These are phyloP conservation scores for Heliconius melpomene DNA, from an alignment of 1,140 invertebrate genomes.

Conservation along the genomic window DNA sequence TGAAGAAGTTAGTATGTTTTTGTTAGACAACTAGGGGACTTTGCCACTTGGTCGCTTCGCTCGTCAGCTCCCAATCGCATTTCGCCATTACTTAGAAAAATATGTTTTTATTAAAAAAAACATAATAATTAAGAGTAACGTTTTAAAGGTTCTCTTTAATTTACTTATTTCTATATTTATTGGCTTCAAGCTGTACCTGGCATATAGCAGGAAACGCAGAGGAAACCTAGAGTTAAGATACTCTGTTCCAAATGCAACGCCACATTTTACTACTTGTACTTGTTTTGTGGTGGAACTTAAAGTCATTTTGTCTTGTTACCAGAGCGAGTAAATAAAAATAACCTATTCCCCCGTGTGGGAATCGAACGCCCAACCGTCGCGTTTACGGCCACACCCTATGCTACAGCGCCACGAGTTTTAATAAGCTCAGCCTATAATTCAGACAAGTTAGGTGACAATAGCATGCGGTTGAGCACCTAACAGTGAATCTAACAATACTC, in stretches of 20 bases:
- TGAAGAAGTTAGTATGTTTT: too few relatives aligned
- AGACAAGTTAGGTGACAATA: background rate
- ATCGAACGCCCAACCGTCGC: background rate
- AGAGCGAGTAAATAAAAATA: background rate
- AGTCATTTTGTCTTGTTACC: too few relatives aligned
- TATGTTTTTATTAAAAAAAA: too few relatives aligned
- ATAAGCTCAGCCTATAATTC: background rate
- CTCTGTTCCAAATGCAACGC: too few relatives aligned
- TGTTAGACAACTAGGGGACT: too few relatives aligned
- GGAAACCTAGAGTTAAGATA: background rate
- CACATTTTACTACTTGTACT: too few relatives aligned
- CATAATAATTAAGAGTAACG: too few relatives aligned
- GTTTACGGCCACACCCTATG: background rate
- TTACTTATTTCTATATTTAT: background rate
- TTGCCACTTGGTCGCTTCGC: too few relatives aligned
- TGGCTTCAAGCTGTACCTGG: background rate
- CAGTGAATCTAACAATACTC: slow-evolving; percentile 11
- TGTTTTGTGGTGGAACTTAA: too few relatives aligned
- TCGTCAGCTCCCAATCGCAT: too few relatives aligned
- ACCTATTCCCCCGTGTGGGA: background rate
- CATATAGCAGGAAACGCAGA: background rate
- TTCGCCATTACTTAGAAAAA: too few relatives aligned
- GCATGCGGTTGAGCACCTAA: slow-evolving; percentile 2
- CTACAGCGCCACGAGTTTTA: background rate
- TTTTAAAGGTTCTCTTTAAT: too few relatives aligned